phyloP scores from a whole-genome alignment of 2,113 vertebrate species.

The Bombycilla garrulus region DNA sequence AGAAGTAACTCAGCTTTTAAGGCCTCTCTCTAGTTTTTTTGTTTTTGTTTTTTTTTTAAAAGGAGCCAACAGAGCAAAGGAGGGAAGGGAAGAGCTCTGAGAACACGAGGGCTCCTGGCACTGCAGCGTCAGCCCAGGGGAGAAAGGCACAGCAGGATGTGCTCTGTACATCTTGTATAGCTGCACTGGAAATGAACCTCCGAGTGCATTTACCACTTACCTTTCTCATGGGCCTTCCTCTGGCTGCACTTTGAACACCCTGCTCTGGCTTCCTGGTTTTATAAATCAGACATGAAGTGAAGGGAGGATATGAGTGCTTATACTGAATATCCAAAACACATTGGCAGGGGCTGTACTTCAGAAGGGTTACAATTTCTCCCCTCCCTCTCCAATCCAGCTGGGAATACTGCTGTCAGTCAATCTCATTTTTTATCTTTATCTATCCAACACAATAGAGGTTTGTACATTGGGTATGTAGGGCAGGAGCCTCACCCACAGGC shows the following conservation, averaged over 20 bases:
- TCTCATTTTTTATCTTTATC: background rate
- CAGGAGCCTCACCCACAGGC: background rate
- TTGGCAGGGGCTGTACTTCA: background rate
- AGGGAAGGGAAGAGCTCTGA: background rate
- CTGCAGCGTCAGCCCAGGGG: background rate
- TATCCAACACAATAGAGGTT: background rate
- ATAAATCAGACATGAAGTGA: background rate
- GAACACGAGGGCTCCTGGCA: background rate
- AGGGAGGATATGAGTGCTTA: background rate
- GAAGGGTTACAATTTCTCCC: background rate
- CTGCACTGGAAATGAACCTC: background rate
- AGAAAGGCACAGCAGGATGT: background rate
- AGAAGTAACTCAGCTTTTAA: background rate
- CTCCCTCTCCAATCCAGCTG: background rate
- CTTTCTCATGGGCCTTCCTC: background rate
- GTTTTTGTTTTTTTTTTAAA: background rate
- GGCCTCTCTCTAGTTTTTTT: background rate
- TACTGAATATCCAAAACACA: background rate
- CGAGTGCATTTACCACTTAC: background rate
- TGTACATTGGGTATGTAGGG: background rate
- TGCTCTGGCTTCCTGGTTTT: background rate
- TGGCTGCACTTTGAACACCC: background rate
- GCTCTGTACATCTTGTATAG: background rate
- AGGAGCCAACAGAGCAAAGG: fast-evolving
- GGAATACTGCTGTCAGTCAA: background rate